Conservation (phyloP, 2,797 vertebrate genomes). For the Sebastes steindachneri region DNA sequence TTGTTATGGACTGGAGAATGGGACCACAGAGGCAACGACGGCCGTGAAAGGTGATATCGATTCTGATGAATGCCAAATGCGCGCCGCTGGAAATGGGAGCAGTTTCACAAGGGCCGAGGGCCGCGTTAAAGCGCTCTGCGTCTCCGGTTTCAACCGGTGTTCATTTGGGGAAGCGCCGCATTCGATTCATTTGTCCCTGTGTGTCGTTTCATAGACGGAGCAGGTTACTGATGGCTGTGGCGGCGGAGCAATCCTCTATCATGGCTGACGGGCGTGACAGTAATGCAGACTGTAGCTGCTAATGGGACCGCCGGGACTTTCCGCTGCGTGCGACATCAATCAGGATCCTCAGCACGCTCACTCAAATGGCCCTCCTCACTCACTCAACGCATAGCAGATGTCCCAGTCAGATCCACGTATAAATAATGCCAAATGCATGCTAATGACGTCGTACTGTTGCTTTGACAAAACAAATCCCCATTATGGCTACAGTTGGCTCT, state of each 20-base stretch:
- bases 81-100: slow-evolving; percentile 63
- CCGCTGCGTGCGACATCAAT: slow-evolving; percentile 77
- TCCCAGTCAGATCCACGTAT: slow-evolving; percentile 65
- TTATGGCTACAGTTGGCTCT: slow-evolving; percentile 45
- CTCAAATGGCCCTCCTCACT: slow-evolving; percentile 75
- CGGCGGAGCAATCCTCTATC: slow-evolving; percentile 60
- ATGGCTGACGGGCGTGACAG: slow-evolving; percentile 68
- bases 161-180: slow-evolving; percentile 57
- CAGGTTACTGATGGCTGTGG: slow-evolving; percentile 64
- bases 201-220: slow-evolving; percentile 48
- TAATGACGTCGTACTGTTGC: slow-evolving; percentile 72
- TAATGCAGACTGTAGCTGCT: slow-evolving; percentile 80
- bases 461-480: slow-evolving; percentile 55
- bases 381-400: slow-evolving; percentile 81
- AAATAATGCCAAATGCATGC: slow-evolving; percentile 73
- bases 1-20: slow-evolving; percentile 49
- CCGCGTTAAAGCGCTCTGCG: slow-evolving; percentile 38
- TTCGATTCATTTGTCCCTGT: slow-evolving; percentile 65
- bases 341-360: slow-evolving; percentile 68
- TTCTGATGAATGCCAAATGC: slow-evolving; percentile 79
- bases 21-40: slow-evolving; percentile 37
- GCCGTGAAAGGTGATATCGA: slow-evolving; percentile 71
- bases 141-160: slow-evolving; percentile 68
- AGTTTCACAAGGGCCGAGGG: slow-evolving; percentile 71
- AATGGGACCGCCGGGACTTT: slow-evolving; percentile 82